A percentile compares a stretch with the other conserved stretches of the same genome.
phyloP scores from a whole-genome alignment of 2,113 vertebrate species.

The Polypterus senegalus region DNA sequence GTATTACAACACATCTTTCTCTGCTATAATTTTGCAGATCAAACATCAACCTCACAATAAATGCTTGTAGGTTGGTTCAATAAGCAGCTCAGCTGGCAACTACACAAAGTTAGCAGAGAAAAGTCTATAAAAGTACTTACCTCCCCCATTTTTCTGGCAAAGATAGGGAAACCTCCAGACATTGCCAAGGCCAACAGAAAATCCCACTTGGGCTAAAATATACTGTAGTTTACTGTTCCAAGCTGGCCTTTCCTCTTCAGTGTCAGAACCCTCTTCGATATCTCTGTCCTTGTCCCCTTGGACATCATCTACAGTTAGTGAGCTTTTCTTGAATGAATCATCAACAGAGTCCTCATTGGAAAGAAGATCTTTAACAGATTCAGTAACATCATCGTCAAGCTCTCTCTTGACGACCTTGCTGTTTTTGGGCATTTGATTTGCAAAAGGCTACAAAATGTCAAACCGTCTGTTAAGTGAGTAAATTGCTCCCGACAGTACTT shows the following conservation, averaged over 20 bases:
- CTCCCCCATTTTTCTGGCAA: slow-evolving; percentile 96
- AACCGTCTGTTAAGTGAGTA: slow-evolving; percentile 31
- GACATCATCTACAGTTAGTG: slow-evolving; percentile 66
- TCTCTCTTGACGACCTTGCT: slow-evolving; percentile 91
- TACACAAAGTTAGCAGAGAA: neutral
- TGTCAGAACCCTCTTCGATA: slow-evolving; percentile 62
- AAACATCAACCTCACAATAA: too few relatives aligned
- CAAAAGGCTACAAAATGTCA: slow-evolving; percentile 26
- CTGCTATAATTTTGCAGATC: too few relatives aligned
- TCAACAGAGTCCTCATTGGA: slow-evolving; percentile 86
- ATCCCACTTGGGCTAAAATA: slow-evolving; percentile 94
- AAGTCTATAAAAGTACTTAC: slow-evolving; percentile 50
- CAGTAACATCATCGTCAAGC: slow-evolving; percentile 88
- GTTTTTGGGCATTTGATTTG: slow-evolving; percentile 92
- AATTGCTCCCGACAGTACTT: too few relatives aligned
- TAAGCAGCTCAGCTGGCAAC: too few relatives aligned
- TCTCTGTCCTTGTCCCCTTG: slow-evolving; percentile 63
- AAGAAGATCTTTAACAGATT: slow-evolving; percentile 89
- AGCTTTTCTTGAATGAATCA: slow-evolving; percentile 85
- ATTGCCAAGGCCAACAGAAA: slow-evolving; percentile 94
- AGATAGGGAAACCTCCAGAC: slow-evolving; percentile 96
- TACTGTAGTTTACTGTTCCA: slow-evolving; percentile 97
- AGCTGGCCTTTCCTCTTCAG: slow-evolving; percentile 77
- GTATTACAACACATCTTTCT: too few relatives aligned
- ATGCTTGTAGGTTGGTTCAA: too few relatives aligned